Conservation (phyloP, 92 coral and sea anemone genomes). For the Porites evermanni region DNA sequence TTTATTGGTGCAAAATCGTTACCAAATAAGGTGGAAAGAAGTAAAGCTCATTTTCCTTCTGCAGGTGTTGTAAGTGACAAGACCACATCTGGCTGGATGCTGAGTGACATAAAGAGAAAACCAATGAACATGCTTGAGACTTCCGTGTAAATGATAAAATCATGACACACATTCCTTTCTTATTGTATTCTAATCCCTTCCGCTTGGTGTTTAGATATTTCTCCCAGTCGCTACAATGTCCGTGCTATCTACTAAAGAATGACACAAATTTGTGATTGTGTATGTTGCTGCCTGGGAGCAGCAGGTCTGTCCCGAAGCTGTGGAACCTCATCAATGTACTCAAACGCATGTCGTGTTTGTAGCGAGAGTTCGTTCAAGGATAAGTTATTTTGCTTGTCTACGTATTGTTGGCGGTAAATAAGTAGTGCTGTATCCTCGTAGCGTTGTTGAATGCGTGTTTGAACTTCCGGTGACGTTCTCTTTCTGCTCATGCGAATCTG, state of each 20-base stretch:
- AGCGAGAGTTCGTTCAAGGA: background rate
- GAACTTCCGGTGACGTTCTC: conserved; percentile 54
- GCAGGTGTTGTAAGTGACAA: too few relatives aligned
- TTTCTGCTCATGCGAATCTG: conserved; percentile 43
- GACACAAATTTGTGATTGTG: conserved; percentile 26
- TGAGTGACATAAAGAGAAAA: too few relatives aligned
- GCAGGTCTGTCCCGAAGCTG: background rate
- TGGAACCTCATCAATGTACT: background rate
- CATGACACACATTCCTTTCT: background rate
- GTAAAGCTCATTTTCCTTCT: too few relatives aligned
- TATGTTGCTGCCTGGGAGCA: background rate
- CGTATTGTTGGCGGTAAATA: conserved; percentile 66
- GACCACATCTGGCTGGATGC: too few relatives aligned
- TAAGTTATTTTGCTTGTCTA: conserved; percentile 14
- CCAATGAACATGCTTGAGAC: background rate
- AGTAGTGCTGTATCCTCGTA: conserved; percentile 77
- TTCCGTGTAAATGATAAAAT: background rate
- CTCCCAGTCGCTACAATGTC: background rate
- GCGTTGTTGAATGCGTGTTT: conserved; percentile 71
- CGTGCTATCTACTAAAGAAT: background rate
- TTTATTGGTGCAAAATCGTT: too few relatives aligned
- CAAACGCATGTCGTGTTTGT: conserved; percentile 23
- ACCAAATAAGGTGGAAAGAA: too few relatives aligned
- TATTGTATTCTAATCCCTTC: background rate
- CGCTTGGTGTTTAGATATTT: background rate